These are phyloP conservation scores for Holacanthella duospinosa DNA, from an alignment of 2,888 invertebrate species.

Conservation along the genomic window DNA sequence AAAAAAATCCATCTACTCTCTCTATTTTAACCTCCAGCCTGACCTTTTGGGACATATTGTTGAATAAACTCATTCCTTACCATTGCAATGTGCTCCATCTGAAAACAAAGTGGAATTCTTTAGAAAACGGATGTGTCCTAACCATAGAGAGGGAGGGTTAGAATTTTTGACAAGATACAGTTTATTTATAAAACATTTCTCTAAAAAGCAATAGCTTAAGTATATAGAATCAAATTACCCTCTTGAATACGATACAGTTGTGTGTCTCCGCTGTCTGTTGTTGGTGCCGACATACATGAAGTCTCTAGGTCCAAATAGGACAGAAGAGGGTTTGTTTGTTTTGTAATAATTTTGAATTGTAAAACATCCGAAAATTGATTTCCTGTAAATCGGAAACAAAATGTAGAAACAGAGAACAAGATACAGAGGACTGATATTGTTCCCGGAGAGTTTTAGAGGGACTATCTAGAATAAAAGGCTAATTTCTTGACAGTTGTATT, in stretches of 20 bases:
- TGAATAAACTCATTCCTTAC: background rate
- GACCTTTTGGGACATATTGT: background rate
- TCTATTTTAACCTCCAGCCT: background rate
- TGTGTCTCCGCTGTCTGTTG: background rate
- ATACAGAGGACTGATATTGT: too few species aligned
- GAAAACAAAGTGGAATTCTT: background rate
- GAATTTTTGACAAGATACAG: background rate
- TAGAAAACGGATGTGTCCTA: background rate
- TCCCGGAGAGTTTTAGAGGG: too few species aligned
- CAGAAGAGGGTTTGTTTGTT: background rate
- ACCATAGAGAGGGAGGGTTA: background rate
- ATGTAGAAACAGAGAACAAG: too few species aligned
- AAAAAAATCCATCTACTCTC: background rate
- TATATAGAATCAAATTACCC: background rate
- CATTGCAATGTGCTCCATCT: too few species aligned
- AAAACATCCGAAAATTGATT: background rate
- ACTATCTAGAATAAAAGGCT: too few species aligned
- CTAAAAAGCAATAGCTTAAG: background rate
- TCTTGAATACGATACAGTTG: background rate
- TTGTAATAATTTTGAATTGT: background rate
- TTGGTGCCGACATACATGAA: background rate
- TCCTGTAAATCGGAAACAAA: too few species aligned
- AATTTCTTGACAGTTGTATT: too few species aligned
- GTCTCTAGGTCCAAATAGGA: background rate
- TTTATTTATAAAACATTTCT: conserved; percentile 3